These are phyloP conservation scores for Enteromius radiatus DNA, from an alignment of 2,797 vertebrate species.

Conservation along the genomic window DNA sequence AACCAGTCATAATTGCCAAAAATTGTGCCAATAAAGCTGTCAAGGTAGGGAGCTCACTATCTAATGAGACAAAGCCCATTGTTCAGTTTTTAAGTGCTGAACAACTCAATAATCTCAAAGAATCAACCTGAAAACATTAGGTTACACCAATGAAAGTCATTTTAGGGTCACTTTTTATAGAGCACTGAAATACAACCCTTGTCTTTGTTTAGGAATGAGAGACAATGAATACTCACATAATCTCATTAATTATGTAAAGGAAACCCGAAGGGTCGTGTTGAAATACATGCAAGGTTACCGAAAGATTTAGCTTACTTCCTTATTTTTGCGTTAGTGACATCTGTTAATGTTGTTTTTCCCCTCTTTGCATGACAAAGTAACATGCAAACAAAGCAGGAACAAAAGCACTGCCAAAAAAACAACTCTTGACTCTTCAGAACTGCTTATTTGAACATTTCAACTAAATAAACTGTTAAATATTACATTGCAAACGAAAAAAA, in stretches of 20 bases:
- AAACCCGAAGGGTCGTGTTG: background rate
- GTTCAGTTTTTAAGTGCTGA: background rate
- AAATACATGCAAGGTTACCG: background rate
- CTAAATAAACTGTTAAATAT: background rate
- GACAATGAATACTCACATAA: conserved; percentile 26
- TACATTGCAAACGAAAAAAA: background rate
- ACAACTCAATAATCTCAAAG: background rate
- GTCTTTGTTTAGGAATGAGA: conserved; percentile 17
- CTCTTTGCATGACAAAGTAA: background rate
- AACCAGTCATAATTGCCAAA: background rate
- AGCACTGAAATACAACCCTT: background rate
- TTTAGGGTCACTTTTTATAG: background rate
- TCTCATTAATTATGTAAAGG: conserved; percentile 17
- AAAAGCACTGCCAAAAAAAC: background rate
- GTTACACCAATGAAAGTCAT: background rate
- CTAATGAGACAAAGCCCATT: background rate
- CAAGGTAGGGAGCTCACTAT: too few species aligned
- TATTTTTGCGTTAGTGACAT: background rate
- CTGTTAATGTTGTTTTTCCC: background rate
- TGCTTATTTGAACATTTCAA: background rate
- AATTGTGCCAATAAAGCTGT: background rate
- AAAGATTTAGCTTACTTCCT: background rate
- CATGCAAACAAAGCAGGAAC: background rate
- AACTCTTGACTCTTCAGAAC: background rate
- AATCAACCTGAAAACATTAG: background rate